A percentile compares a stretch with the other conserved stretches of the same genome.
Conservation (phyloP, 2,797 vertebrate species). For the Poeciliopsis paucimaculata region DNA sequence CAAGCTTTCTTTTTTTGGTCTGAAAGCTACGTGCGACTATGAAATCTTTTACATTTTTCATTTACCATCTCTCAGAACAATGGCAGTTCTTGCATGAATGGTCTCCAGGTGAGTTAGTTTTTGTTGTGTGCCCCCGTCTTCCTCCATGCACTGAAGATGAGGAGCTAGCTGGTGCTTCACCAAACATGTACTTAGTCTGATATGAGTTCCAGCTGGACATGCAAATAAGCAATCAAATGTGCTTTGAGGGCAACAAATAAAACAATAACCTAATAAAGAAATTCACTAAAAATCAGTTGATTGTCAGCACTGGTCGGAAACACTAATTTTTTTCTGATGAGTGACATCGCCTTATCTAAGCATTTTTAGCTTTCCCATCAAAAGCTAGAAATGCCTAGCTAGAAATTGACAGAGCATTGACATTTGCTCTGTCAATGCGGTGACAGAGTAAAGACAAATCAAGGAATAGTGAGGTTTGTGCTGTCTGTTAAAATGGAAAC, state of each 20-base stretch:
- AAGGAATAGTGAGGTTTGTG: too few species aligned
- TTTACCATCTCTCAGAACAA: background rate
- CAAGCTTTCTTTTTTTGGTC: background rate
- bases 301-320: background rate
- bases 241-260: background rate
- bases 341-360: background rate
- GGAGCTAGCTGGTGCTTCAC: background rate
- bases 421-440: too few species aligned
- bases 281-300: background rate
- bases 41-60: background rate
- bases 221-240: background rate
- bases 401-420: too few species aligned
- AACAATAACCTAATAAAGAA: background rate
- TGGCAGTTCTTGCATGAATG: slow-evolving; percentile 3
- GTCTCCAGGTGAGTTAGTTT: background rate
- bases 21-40: background rate
- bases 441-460: too few species aligned
- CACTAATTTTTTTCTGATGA: background rate
- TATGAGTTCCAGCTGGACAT: background rate
- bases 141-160: background rate
- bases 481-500: background rate
- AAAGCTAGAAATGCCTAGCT: background rate
- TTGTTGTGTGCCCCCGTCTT: background rate
- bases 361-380: background rate
- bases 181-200: background rate